Evolutionary conservation across 2,113 vertebrate species (phyloP).

Genomic region (Acrocephalus arundinaceus): DNA sequence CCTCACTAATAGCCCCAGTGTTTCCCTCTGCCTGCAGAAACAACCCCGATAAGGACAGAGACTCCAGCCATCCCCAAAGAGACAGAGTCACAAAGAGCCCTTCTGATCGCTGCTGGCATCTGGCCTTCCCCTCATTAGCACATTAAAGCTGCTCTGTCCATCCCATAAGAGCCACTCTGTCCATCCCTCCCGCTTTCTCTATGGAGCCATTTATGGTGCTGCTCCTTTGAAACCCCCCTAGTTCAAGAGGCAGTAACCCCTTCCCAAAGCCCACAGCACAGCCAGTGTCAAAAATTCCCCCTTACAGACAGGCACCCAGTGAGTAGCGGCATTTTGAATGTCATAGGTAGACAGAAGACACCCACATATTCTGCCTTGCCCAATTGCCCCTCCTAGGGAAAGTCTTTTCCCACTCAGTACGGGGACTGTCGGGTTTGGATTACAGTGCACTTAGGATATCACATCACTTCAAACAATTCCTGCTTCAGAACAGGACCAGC

Average conservation of each 20-base stretch:
- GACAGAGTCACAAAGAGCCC: constrained; percentile 75
- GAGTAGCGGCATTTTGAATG: not conserved
- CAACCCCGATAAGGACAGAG: constrained; percentile 68
- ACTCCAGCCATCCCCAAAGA: constrained; percentile 69
- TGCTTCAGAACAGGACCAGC: not conserved
- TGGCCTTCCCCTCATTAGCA: constrained; percentile 79
- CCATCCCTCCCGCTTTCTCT: constrained; percentile 65
- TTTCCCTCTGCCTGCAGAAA: constrained; percentile 61
- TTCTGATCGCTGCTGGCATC: constrained; percentile 74
- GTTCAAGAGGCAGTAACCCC: constrained; percentile 77
- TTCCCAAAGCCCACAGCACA: constrained; percentile 56
- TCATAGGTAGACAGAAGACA: constrained; percentile 3
- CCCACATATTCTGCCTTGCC: not conserved
- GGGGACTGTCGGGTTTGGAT: not conserved
- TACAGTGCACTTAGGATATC: not conserved
- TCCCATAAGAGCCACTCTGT: constrained; percentile 77
- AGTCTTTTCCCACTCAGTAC: not conserved
- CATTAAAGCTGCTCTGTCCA: constrained; percentile 81
- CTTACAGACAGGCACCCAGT: not conserved
- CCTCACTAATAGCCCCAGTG: constrained; percentile 70
- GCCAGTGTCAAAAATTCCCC: constrained; percentile 21
- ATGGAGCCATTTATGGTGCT: constrained; percentile 67
- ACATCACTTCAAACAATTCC: not conserved
- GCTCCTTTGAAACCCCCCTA: constrained; percentile 65
- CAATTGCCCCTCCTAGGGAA: not conserved